Evolutionary conservation across 2,113 vertebrate genomes (phyloP).

Genomic region (Embiotoca jacksoni): DNA sequence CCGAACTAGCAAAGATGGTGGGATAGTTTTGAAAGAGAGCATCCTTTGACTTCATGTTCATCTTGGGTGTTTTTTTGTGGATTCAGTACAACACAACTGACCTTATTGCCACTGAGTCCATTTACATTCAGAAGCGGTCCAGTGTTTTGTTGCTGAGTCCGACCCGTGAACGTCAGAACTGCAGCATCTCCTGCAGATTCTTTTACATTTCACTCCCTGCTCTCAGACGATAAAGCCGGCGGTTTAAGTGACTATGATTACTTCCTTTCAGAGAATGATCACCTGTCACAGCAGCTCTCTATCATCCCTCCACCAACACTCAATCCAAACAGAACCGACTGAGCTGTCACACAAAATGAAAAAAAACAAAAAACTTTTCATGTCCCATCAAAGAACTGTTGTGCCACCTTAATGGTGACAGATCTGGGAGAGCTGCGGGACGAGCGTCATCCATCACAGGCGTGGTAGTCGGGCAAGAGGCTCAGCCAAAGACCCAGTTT

Average conservation of each 20-base stretch:
- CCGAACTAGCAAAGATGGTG: too few species aligned
- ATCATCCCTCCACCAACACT: conserved; percentile 13
- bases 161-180: background rate
- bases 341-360: conserved; percentile 18
- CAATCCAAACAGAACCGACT: conserved; percentile 18
- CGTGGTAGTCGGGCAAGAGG: conserved; percentile 13
- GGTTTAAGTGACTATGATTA: conserved; percentile 29
- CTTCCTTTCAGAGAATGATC: conserved; percentile 16
- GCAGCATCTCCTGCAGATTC: background rate
- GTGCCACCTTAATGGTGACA: conserved; percentile 20
- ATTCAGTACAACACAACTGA: background rate
- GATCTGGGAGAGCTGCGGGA: conserved; percentile 28
- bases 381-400: conserved; percentile 41
- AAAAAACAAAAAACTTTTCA: conserved; percentile 20
- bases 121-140: background rate
- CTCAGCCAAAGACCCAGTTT: conserved; percentile 66
- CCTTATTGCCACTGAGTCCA: background rate
- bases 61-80: too few species aligned
- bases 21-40: too few species aligned
- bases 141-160: background rate
- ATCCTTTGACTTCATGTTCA: too few species aligned
- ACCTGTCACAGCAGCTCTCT: conserved; percentile 20
- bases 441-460: conserved; percentile 34
- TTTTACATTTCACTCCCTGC: conserved; percentile 18
- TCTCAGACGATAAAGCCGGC: conserved; percentile 20